phyloP scores from a whole-genome alignment of 1,140 invertebrate genomes.

The Diploscapter pachys region DNA sequence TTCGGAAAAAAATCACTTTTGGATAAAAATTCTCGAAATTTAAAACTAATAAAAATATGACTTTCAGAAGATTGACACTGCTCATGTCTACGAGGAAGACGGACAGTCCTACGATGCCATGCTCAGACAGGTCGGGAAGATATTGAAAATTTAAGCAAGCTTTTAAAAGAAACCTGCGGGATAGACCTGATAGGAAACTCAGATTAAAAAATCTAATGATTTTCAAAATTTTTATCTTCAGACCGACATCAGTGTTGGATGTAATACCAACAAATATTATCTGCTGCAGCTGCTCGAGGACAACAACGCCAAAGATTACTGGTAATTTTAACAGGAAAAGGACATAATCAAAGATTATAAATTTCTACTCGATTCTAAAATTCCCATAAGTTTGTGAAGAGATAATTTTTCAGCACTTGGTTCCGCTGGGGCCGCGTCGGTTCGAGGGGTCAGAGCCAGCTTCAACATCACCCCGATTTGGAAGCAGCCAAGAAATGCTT shows the following conservation, averaged over 20 bases:
- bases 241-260: constrained; percentile 62
- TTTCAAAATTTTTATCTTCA: constrained; percentile 10
- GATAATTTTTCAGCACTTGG: constrained; percentile 60
- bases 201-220: not conserved
- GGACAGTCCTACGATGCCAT: constrained; percentile 63
- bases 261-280: constrained; percentile 68
- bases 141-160: not conserved
- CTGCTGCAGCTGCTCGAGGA: constrained; percentile 65
- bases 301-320: constrained; percentile 57
- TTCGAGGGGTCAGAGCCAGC: constrained; percentile 46
- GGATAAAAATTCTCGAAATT: too few species aligned
- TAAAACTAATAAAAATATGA: too few species aligned
- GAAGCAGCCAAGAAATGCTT: constrained; percentile 62
- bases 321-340: not conserved
- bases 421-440: constrained; percentile 66
- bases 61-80: constrained; percentile 47
- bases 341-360: too few species aligned
- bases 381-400: too few species aligned
- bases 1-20: too few species aligned
- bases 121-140: constrained; percentile 62
- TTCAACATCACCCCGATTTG: constrained; percentile 57
- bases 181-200: not conserved
- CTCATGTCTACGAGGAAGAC: constrained; percentile 61
- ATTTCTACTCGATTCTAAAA: too few species aligned
- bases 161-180: not conserved